These are phyloP conservation scores for Australoheros facetus DNA, from an alignment of 2,797 vertebrate genomes.

Conservation along the genomic window DNA sequence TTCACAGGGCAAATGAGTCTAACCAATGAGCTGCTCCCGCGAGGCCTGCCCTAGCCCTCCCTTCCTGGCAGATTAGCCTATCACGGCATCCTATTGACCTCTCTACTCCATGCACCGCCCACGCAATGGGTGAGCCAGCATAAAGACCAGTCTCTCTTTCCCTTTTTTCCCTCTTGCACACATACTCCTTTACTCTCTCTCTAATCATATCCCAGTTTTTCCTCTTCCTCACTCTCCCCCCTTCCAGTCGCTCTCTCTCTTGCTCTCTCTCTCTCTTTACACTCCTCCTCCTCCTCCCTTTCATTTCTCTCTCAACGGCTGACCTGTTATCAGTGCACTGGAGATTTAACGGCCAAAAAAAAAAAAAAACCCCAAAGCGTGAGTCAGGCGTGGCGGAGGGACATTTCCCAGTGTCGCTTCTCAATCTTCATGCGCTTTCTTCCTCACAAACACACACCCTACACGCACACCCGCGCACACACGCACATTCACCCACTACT, in stretches of 20 bases:
- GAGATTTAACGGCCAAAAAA: conserved; percentile 69
- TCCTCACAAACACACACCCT: not conserved
- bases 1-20: conserved; percentile 69
- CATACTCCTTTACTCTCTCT: conserved; percentile 59
- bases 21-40: conserved; percentile 73
- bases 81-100: conserved; percentile 74
- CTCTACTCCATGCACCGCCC: conserved; percentile 71
- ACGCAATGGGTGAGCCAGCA: conserved; percentile 72
- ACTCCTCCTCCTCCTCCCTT: conserved; percentile 28
- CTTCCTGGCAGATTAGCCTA: conserved; percentile 78
- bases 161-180: conserved; percentile 39
- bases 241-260: not conserved
- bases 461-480: not conserved
- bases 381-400: conserved; percentile 62
- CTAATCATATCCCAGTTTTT: conserved; percentile 64
- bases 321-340: conserved; percentile 75
- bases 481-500: not conserved
- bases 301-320: conserved; percentile 67
- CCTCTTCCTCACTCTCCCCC: conserved; percentile 42
- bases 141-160: conserved; percentile 59
- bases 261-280: conserved; percentile 8
- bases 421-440: conserved; percentile 45
- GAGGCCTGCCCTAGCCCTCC: conserved; percentile 72
- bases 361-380: conserved; percentile 20
- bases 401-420: conserved; percentile 63